Base-by-base conservation (phyloP, 1,140 invertebrate species). In the Saccostrea cuccullata region DNA sequence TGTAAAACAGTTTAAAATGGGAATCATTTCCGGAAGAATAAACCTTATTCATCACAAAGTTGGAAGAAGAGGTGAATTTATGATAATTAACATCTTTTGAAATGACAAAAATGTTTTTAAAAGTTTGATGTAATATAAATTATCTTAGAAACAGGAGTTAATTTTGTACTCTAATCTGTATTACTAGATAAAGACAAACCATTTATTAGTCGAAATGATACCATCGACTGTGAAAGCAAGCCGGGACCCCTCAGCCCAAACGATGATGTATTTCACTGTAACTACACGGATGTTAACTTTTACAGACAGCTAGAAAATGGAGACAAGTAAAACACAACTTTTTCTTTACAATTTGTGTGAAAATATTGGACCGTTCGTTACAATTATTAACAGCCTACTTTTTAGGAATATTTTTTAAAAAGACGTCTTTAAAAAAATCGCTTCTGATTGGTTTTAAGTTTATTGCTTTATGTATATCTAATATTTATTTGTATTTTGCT, bases 251-350 rank as follows among this genome's bases (percentile, higher is more conserved):
- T 0, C 17, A 40, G 64, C 23, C 84, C 84, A n/a, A 60, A 64
- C 9, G 23, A 30, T 4, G 36, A 67, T 56, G 56, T 60, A 17
- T 85, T 67, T 55, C n/a, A 40, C 26, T 85, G 84, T 67, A 88
- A 88, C 64, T 26, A 23, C 6, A 88, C 82, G 6, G 83, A 88
- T 47, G 20, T 3, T 12, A 23, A 56, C 20, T 88, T 85, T 26
- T 13, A 36, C 8, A 88, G 23, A 36, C 55, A 11, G 2, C 64
- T 88, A 20, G 87, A 88, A 26, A 23, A 73, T 85, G 87, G 83
- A 77, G 87, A 88, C 47, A 88, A 88, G 87, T 88, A 77, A 77
- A 67, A 55, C 12, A 47, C 5, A 47, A 36, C 0, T 36, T 36
- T 36, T 2, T 36, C 30, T 36, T 36, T 36, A 36, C 30, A 1